These are phyloP conservation scores for Myotis pilosus DNA, from an alignment of 2,797 vertebrate species.

Conservation along the genomic window DNA sequence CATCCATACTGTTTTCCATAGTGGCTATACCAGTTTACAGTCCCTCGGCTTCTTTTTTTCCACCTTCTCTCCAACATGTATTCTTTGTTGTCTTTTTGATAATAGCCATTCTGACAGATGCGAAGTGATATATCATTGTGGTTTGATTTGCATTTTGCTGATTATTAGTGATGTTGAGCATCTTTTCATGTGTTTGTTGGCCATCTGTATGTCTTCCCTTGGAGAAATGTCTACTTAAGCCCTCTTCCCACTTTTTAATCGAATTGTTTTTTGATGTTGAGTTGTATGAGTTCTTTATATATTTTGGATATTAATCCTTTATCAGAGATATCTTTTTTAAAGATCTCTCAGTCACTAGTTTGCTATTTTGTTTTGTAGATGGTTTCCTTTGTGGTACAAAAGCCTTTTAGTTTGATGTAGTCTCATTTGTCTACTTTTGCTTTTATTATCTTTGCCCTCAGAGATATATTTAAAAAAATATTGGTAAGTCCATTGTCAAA, in stretches of 20 bases:
- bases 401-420: not conserved
- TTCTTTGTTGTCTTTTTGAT: not conserved
- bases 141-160: not conserved
- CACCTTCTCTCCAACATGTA: not conserved
- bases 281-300: not conserved
- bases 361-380: not conserved
- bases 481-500: not conserved
- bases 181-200: not conserved
- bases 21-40: not conserved
- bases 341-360: not conserved
- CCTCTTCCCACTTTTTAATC: not conserved
- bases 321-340: not conserved
- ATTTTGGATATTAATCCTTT: not conserved
- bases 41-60: not conserved
- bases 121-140: not conserved
- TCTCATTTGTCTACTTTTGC: not conserved
- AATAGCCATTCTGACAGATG: not conserved
- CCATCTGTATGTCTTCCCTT: not conserved
- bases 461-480: not conserved
- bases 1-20: not conserved
- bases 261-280: not conserved
- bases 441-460: not conserved
- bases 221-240: not conserved
- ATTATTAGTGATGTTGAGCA: not conserved
- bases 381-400: not conserved